These are phyloP conservation scores for Zaprionus ghesquierei DNA, from an alignment of 1,140 invertebrate species.

Conservation along the genomic window DNA sequence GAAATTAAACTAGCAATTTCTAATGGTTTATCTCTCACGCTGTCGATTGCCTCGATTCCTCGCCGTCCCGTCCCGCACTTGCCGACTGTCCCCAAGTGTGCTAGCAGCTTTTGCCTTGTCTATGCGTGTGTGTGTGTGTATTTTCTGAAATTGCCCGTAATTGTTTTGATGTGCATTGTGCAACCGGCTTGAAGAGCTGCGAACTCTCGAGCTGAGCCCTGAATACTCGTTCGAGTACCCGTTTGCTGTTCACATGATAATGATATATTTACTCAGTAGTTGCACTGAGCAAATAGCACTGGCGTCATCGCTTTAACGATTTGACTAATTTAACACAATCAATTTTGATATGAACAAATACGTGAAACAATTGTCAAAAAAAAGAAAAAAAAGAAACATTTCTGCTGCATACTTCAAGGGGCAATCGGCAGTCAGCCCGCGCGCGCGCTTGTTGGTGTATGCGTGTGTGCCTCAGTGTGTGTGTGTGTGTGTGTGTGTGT, in stretches of 20 bases:
- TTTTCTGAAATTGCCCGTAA: constrained; percentile 16
- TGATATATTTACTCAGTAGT: constrained; percentile 5
- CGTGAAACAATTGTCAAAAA: background rate
- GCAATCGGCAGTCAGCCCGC: background rate
- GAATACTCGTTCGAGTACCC: constrained; percentile 7
- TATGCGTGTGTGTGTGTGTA: background rate
- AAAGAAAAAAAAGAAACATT: too few relatives aligned
- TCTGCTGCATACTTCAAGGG: constrained; percentile 17
- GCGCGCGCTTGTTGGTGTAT: background rate
- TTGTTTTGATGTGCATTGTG: constrained; percentile 24
- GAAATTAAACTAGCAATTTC: constrained; percentile 73
- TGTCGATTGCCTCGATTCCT: constrained; percentile 21
- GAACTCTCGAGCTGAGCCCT: constrained; percentile 17
- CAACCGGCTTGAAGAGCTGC: constrained; percentile 17
- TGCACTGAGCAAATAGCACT: constrained; percentile 12
- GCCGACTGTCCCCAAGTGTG: constrained; percentile 3
- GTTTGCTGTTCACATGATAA: background rate
- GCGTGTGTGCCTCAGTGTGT: constrained; percentile 15
- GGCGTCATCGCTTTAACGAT: constrained; percentile 12
- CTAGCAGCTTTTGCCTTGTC: constrained; percentile 5
- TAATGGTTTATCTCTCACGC: constrained; percentile 58
- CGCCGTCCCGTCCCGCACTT: background rate
- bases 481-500: constrained; percentile 30
- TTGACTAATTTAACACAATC: constrained; percentile 25
- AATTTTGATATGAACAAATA: constrained; percentile 36